phyloP scores from a whole-genome alignment of 2,888 invertebrate species.

The Diploptera punctata region DNA sequence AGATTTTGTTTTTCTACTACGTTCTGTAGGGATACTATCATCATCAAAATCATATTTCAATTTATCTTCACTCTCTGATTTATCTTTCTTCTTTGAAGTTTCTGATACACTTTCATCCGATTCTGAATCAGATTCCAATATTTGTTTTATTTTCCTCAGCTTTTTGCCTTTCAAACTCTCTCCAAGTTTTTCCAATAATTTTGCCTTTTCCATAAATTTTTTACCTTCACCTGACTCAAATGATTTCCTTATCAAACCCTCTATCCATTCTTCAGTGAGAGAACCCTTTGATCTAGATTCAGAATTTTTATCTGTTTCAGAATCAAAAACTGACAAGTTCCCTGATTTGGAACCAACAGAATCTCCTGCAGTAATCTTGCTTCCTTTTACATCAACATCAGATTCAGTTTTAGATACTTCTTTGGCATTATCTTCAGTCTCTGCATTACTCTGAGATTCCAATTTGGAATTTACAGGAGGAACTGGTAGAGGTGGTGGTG shows the following conservation, averaged over 20 bases:
- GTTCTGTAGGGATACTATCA: not conserved
- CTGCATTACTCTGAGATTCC: not conserved
- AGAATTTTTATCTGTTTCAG: not conserved
- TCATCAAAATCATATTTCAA: no score
- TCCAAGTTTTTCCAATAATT: conserved; percentile 58
- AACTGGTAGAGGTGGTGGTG: conserved; percentile 38
- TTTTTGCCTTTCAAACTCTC: conserved; percentile 58
- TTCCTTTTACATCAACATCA: conserved; percentile 7
- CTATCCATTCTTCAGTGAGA: conserved; percentile 50
- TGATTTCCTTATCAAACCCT: conserved; percentile 49
- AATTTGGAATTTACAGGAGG: conserved; percentile 5
- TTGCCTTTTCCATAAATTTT: conserved; percentile 54
- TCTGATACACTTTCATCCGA: conserved; percentile 40
- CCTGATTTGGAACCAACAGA: not conserved
- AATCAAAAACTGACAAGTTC: not conserved
- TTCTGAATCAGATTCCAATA: conserved; percentile 63
- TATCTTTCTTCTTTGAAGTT: not conserved
- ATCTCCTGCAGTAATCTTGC: conserved; percentile 38
- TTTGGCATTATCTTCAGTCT: not conserved
- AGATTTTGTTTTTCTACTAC: conserved; percentile 9
- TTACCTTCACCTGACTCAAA: conserved; percentile 50
- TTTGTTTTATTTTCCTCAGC: conserved; percentile 64
- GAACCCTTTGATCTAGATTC: conserved; percentile 42
- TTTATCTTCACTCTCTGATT: no score
- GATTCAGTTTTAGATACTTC: not conserved